Evolutionary conservation across 2,113 vertebrate genomes (phyloP), one percentile per base, ranked within the genome.

Genomic region (Paraplagusia blochii): DNA sequence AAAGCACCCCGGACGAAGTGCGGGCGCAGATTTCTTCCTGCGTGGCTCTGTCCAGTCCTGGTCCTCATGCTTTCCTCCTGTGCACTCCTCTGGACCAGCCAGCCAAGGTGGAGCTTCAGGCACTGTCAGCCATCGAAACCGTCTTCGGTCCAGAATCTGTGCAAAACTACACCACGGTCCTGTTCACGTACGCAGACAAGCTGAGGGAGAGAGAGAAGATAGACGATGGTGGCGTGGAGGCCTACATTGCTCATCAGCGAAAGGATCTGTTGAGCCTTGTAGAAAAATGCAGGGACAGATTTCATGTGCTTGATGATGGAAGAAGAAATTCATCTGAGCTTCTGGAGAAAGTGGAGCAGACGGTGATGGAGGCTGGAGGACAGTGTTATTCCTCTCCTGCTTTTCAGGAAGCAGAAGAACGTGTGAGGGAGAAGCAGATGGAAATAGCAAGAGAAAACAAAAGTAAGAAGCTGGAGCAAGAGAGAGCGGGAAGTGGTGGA

Each of bases 1-100:
- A 88, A 45, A 53, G 17, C 15, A 44, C 84, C 36, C 82, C 81
- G 4, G 85, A 84, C 3, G 84, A 88, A 36, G 71, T 90, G 44
- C 82, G 72, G 39, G 72, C 78, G 39, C 85, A 90, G 69, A 78
- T 90, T 60, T 85, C 86, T 7, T 81, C 85, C 50, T 90, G 88
- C 8, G 60, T 89, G 16, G 66, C 85, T 39, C 47, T 92, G 66
- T 77, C 80, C 39, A 80, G 82, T 47, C 90, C 90, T 0, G 90
- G 90, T 7, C 90, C 88, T 29, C 90, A 92, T 4, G 82, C 75
- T 51, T 90, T 91, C 73, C 83, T 92, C 11, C 43, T 91, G n/a
- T 92, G 90, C 8, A 70, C 90, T 39, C 88, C 90, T 1, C n/a
- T 89, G 14, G 79, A 90, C 72, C 82, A 80, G 45, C 85, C 88